Evolutionary conservation across 2,888 invertebrate genomes (phyloP), one percentile per base, ranked within the genome.

Genomic region (Ceramica pisi): DNA sequence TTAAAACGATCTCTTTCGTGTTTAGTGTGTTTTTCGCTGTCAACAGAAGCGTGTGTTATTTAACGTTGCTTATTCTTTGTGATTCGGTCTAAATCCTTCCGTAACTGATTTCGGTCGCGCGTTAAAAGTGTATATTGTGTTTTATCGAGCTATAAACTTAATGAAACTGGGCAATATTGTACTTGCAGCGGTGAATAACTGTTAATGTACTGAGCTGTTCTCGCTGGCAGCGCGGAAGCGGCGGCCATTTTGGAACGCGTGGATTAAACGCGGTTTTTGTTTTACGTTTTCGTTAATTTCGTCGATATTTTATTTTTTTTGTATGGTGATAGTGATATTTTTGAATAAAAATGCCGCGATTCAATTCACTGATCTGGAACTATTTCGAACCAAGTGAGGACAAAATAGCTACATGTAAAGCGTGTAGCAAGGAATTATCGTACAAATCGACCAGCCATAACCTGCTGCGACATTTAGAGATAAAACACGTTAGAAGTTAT

Each of bases 11-110:
- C 21, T 26, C 12, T 19, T 9, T 50, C 50, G 44, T 50, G 79
- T 79, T 71, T 71, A 71, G 50, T 79, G 7, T 50, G 12, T 44
- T 1, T 44, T 44, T 44, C 72, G 72, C 71, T 71, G 56, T 78
- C 35, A 19, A 50, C 1, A 0, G n/a, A 55, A 8, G 14, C 16
- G 78, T 44, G 56, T 12, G 41, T 71, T 70, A 10, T 46, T 41
- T 14, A 9, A 50, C 35, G n/a, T 50, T 56, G 4, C 44, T 10
- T 56, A 3, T 57, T 14, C 2, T 69, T 50, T 5, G 16, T 21
- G 23, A 16, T 55, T 41, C 0, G 23, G 14, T 23, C 8, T 51
- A 10, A 35, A 44, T 57, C 78, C 19, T 12, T 35, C 8, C 26
- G 38, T 16, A 2, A 2, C 10, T 68, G 16, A 41, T 56, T 5